phyloP scores from a whole-genome alignment of 1,140 invertebrate species.

The Eueides isabella region DNA sequence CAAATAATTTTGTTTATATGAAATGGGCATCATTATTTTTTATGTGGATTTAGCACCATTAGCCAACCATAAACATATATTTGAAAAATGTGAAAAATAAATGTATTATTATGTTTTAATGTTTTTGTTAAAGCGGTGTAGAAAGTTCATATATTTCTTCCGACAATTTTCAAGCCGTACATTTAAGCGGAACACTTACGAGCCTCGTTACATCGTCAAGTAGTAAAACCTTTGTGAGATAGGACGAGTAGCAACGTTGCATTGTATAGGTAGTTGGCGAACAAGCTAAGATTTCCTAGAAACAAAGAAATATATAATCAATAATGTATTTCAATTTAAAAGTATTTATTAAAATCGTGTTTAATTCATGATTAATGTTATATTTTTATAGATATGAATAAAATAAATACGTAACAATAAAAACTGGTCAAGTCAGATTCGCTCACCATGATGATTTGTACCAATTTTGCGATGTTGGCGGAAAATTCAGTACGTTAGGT shows the following conservation, averaged over 20 bases:
- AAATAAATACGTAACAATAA: no score
- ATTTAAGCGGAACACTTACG: constrained; percentile 41
- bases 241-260: constrained; percentile 27
- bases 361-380: no score
- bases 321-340: no score
- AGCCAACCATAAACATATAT: no score
- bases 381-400: no score
- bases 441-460: no score
- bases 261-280: constrained; percentile 39
- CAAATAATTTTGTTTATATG: no score
- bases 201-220: constrained; percentile 40
- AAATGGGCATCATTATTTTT: neutral
- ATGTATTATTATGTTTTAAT: neutral
- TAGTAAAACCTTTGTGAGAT: constrained; percentile 40
- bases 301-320: constrained; percentile 3
- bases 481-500: no score
- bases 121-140: neutral
- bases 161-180: constrained; percentile 35
- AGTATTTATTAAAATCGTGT: no score
- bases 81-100: neutral
- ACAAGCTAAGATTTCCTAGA: neutral
- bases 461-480: no score
- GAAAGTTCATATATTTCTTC: constrained; percentile 35
- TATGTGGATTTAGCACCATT: neutral
- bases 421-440: no score